Base-by-base conservation (phyloP, 1,140 invertebrate genomes). In the Lordiphosa collinella region DNA sequence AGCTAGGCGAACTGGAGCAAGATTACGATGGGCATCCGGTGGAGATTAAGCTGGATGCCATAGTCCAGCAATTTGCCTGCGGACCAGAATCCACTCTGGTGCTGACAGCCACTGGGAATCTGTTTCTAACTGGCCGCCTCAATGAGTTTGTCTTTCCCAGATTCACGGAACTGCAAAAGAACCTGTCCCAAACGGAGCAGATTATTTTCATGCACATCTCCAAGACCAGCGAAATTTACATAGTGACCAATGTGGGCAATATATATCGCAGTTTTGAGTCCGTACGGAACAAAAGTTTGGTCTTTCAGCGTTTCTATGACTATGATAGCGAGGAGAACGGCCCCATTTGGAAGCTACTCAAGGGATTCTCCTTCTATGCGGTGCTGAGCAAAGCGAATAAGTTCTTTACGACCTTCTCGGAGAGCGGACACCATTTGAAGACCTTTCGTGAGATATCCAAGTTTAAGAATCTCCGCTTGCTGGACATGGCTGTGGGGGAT, bases 381-480 rank as follows among this genome's bases (percentile, higher is more conserved):
- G 87, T 78, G n/a, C 52, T 89, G 1, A 89, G 78, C 36, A 89
- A 86, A 53, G 87, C 85, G 0, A 85, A 89, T 61, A 87, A 88
- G 48, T 88, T 89, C 48, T 86, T 88, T 12, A 89, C 87, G 3
- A 89, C 87, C 3, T 89, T 89, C 38, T 89, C 87, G 29, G 87
- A 89, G 50, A 88, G 86, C 32, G 87, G 87, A 7, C 87, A 89
- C 52, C 87, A 89, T 60, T 53, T 89, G 51, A 89, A 89, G 50
- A 88, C 86, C n/a, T 89, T 89, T 50, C 79, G 87, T n/a, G 87
- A 89, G 52, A 89, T 89, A 18, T 88, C 87, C 7, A 89, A 89
- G 62, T 88, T 89, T 37, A 89, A 87, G 46, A 86, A 88, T 52
- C 58, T 89, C 4, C 70, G 86, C 0, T 37, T 89, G 10, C 53